A percentile compares a stretch with the other conserved stretches of the same genome.
These are phyloP conservation scores for Ammodytes marinus DNA, from an alignment of 2,113 vertebrate genomes.

Conservation along the genomic window DNA sequence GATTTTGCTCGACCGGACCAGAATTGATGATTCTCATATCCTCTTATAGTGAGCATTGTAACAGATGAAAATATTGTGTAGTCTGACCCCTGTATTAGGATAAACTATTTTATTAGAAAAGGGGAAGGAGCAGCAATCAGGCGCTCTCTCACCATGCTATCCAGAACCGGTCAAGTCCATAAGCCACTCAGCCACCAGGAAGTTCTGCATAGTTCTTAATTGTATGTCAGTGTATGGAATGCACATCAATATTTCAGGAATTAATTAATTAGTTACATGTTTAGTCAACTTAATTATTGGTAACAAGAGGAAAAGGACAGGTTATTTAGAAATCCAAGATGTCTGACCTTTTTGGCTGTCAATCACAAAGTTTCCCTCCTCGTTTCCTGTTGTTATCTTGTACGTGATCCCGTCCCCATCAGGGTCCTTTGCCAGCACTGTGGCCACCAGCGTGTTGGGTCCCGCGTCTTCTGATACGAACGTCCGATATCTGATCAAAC, in stretches of 20 bases:
- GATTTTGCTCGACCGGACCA: no score
- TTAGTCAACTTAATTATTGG: no score
- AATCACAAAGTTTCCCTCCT: conserved; percentile 91
- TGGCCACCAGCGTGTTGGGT: conserved; percentile 89
- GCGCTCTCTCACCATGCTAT: not conserved
- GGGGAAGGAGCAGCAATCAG: not conserved
- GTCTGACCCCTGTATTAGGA: no score
- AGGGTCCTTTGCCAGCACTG: conserved; percentile 90
- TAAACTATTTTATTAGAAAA: no score
- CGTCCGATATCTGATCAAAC: conserved; percentile 87
- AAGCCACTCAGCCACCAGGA: not conserved
- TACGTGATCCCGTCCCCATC: conserved; percentile 91
- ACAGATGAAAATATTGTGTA: no score
- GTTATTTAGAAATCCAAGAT: not conserved
- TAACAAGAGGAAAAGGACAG: not conserved
- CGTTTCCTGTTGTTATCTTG: conserved; percentile 87
- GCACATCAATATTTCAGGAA: not conserved
- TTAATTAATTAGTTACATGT: no score
- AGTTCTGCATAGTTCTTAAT: no score
- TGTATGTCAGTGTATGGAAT: not conserved
- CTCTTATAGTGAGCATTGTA: no score
- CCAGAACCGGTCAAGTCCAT: not conserved
- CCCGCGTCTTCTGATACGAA: conserved; percentile 94
- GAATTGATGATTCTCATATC: no score
- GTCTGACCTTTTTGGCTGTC: conserved; percentile 90